Conservation (phyloP, 2,797 vertebrate species). For the Cetoscarus ocellatus region DNA sequence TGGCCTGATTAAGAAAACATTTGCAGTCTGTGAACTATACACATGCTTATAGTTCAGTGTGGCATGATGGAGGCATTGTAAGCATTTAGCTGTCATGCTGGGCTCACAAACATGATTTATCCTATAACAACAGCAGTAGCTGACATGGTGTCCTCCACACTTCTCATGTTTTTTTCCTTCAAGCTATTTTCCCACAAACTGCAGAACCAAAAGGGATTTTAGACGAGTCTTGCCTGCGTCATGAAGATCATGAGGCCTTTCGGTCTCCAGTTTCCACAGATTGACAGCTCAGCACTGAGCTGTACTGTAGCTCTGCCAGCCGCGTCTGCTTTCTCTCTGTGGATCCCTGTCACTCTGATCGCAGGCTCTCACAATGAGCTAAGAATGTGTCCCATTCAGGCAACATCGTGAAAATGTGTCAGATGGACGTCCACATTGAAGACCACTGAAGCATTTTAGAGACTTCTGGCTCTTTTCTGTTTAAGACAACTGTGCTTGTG, state of each 20-base stretch:
- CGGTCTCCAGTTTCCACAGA: slow-evolving; percentile 56
- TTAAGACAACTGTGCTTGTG: slow-evolving; percentile 65
- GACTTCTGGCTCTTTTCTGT: slow-evolving; percentile 75
- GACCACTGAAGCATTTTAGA: slow-evolving; percentile 78
- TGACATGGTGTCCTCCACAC: slow-evolving; percentile 12
- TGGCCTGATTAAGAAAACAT: slow-evolving; percentile 53
- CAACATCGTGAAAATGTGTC: slow-evolving; percentile 70
- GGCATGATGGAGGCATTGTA: slow-evolving; percentile 12
- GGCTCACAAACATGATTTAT: slow-evolving; percentile 25
- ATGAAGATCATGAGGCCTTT: slow-evolving; percentile 39
- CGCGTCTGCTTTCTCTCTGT: slow-evolving; percentile 61
- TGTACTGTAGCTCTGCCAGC: slow-evolving; percentile 63
- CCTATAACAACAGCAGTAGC: slow-evolving; percentile 10
- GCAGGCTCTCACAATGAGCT: slow-evolving; percentile 53
- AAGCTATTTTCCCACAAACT: slow-evolving; percentile 43
- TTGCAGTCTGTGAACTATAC: slow-evolving; percentile 13
- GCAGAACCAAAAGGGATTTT: slow-evolving; percentile 50
- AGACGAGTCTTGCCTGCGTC: slow-evolving; percentile 40
- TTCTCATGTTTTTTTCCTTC: slow-evolving; percentile 5
- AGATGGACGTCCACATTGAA: slow-evolving; percentile 73
- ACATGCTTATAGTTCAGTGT: background rate
- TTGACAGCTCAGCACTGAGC: slow-evolving; percentile 62
- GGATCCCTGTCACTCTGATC: slow-evolving; percentile 62
- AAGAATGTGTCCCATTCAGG: slow-evolving; percentile 69
- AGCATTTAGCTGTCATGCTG: slow-evolving; percentile 21